These are phyloP conservation scores for Oncorhynchus nerka DNA, from an alignment of 2,113 vertebrate genomes.

Conservation along the genomic window DNA sequence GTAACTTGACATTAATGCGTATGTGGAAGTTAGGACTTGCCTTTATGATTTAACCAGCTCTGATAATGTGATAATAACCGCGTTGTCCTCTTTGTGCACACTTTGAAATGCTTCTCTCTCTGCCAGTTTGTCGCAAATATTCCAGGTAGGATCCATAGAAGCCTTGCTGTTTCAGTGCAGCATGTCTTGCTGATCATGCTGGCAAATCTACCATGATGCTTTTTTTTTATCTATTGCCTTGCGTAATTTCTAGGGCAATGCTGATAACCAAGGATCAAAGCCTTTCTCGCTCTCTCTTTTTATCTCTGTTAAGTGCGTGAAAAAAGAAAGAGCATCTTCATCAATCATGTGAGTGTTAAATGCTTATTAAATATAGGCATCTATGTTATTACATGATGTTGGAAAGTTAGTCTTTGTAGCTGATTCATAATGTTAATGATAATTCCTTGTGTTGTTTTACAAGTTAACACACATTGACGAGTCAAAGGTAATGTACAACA, in stretches of 20 bases:
- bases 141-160: background rate
- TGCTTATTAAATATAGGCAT: too few species aligned
- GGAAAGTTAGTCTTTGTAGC: background rate
- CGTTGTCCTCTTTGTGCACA: background rate
- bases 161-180: background rate
- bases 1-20: too few species aligned
- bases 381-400: too few species aligned
- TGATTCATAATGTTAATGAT: background rate
- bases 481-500: slow-evolving; percentile 67
- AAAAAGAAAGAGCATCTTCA: slow-evolving; percentile 78
- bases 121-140: background rate
- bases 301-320: slow-evolving; percentile 70
- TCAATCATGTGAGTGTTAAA: slow-evolving; percentile 75
- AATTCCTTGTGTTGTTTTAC: slow-evolving; percentile 57
- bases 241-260: background rate
- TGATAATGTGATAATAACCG: background rate
- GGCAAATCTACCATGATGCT: background rate
- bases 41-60: background rate
- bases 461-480: slow-evolving; percentile 79
- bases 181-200: background rate
- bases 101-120: background rate
- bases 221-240: background rate
- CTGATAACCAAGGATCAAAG: background rate
- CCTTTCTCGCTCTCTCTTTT: background rate
- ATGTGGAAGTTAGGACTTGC: too few species aligned